Base-by-base conservation (phyloP, 2,888 invertebrate species). In the Oscheius onirici region DNA sequence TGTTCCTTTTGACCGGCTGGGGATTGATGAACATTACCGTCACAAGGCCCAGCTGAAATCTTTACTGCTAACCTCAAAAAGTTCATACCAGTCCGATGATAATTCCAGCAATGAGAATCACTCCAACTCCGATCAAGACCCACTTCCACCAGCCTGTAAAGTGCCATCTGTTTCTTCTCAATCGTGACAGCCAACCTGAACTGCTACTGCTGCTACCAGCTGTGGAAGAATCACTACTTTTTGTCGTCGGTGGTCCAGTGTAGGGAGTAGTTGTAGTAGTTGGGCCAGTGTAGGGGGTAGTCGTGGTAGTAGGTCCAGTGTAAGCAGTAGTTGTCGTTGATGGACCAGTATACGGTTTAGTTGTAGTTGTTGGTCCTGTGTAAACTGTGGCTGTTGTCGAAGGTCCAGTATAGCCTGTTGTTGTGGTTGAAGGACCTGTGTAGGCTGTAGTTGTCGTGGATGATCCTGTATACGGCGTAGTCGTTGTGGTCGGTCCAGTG, bases 21-120 rank as follows among this genome's bases (percentile, higher is more conserved):
- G 58, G 58, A 41, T 58, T 58, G 24, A 58, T 58, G 41, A 58
- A 58, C 20, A n/a, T 11, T 1, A 40, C 41, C 13, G 58, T 58
- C 20, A 58, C 20, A 11, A 58, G 43, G n/a, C 41, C 58, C 20
- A 58, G n/a, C 58, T 58, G 20, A 58, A 55, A 11, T 3, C 6
- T 20, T 58, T 6, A 22, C 40, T 41, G 41, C n/a, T 40, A 58
- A 10, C 10, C 41, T 41, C 8, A 6, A 34, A 34, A 34, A 34
- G 34, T 34, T 34, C 41, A 41, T 58, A 58, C 58, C 6, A 41
- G 17, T 40, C 58, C 58, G 11, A 58, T 41, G 41, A 58, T n/a
- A 17, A 58, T 17, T 15, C 58, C 58, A n/a, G 40, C 17, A 41
- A 58, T n/a, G 20, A 58, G 41, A n/a, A 58, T n/a, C 17, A 40